Percentiles rank a stretch among this genome's conserved stretches.
These are phyloP conservation scores for Hyles euphorbiae DNA, from an alignment of 1,140 invertebrate species.

Conservation along the genomic window DNA sequence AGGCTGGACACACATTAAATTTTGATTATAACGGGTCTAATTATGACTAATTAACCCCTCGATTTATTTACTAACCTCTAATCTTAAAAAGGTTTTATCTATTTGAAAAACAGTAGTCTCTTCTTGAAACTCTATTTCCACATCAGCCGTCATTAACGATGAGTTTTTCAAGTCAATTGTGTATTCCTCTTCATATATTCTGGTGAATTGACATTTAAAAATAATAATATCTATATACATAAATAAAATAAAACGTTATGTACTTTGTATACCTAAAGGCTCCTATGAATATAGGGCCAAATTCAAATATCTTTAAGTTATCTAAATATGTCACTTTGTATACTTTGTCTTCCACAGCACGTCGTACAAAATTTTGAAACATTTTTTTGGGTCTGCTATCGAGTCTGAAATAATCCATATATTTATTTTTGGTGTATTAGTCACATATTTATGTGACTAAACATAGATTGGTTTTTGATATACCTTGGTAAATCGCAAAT, in stretches of 20 bases:
- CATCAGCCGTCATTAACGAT: slow-evolving; percentile 51
- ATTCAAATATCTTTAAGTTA: slow-evolving; percentile 59
- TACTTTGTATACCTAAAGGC: slow-evolving; percentile 26
- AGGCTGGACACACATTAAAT: slow-evolving; percentile 32
- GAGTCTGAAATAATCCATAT: slow-evolving; percentile 32
- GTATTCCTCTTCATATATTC: slow-evolving; percentile 63
- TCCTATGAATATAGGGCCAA: slow-evolving; percentile 64
- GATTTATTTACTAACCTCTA: slow-evolving; percentile 38
- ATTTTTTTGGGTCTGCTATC: slow-evolving; percentile 65
- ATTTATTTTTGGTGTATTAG: background rate
- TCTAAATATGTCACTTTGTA: slow-evolving; percentile 64
- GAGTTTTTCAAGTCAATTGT: slow-evolving; percentile 57
- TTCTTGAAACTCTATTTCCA: slow-evolving; percentile 56
- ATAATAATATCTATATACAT: background rate
- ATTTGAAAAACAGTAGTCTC: slow-evolving; percentile 53
- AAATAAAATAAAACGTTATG: background rate
- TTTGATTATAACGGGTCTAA: no score
- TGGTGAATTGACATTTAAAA: slow-evolving; percentile 13
- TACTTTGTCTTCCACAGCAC: slow-evolving; percentile 48
- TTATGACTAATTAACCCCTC: no score
- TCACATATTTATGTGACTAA: no score
- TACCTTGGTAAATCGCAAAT: slow-evolving; percentile 65
- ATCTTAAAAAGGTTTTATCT: slow-evolving; percentile 42
- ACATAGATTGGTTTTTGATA: background rate
- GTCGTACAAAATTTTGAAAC: slow-evolving; percentile 59